Percentiles rank a stretch among this genome's conserved stretches.
phyloP scores from a whole-genome alignment of 2,113 vertebrate species.

The Tragelaphus strepsiceros region DNA sequence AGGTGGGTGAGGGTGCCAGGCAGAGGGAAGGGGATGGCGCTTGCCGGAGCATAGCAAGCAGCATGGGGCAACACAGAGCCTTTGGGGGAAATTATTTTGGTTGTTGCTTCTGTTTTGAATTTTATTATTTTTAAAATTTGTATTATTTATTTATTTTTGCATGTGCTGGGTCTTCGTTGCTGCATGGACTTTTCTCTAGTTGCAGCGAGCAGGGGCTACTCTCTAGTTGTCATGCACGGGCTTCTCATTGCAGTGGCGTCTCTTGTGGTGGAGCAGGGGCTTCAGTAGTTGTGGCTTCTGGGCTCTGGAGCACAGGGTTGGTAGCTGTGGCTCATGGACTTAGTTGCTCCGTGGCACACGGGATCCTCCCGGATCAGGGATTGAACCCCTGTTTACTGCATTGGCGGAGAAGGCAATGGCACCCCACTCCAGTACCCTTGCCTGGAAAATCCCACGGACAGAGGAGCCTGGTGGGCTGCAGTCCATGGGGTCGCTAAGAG shows the following conservation, averaged over 20 bases:
- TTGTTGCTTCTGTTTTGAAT: background rate
- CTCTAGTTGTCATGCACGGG: background rate
- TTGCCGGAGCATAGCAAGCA: background rate
- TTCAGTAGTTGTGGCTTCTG: background rate
- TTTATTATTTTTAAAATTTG: background rate
- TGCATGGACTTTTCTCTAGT: background rate
- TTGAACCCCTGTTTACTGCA: background rate
- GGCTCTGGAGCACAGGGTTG: background rate
- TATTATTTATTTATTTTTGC: background rate
- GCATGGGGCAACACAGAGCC: background rate
- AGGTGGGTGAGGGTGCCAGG: conserved; percentile 77
- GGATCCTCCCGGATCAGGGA: background rate
- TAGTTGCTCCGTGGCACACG: background rate
- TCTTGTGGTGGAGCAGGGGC: background rate
- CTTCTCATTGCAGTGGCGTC: background rate
- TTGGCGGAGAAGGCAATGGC: background rate
- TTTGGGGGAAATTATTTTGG: background rate
- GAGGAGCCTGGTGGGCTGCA: too few relatives aligned
- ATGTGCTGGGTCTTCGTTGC: background rate
- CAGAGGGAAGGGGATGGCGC: accelerated
- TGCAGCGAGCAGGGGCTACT: background rate
- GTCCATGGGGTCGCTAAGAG: too few relatives aligned
- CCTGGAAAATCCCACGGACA: too few relatives aligned
- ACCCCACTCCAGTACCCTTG: too few relatives aligned
- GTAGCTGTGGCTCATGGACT: background rate